A percentile compares a stretch with the other conserved stretches of the same genome.
Conservation (phyloP, 35 echinoderm and acorn worm species). For the Holothuria glaberrima region DNA sequence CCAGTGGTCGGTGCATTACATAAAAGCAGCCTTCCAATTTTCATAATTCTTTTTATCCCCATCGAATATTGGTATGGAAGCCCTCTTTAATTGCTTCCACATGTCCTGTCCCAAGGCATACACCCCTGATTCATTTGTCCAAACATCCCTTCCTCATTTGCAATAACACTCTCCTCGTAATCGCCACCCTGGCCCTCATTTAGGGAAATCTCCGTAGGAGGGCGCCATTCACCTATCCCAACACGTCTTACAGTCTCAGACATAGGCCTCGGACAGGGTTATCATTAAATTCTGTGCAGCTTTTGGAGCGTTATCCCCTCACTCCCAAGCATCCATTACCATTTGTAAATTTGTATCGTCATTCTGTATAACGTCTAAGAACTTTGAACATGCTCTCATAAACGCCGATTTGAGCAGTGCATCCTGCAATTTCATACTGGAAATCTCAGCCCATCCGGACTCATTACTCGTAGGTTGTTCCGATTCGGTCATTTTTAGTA, state of each 20-base stretch:
- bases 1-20: slow-evolving; percentile 33
- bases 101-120: no score
- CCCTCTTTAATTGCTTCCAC: slow-evolving; percentile 35
- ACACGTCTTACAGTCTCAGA: neutral
- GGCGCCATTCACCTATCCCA: no score
- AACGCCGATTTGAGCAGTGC: neutral
- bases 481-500: neutral
- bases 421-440: neutral
- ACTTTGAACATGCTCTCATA: neutral
- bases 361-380: no score
- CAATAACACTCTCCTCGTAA: no score
- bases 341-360: neutral
- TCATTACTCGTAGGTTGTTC: neutral
- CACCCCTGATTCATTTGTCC: neutral
- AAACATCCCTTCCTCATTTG: no score
- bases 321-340: neutral
- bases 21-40: slow-evolving; percentile 41
- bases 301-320: neutral
- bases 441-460: neutral
- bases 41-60: slow-evolving; percentile 1
- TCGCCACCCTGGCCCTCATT: no score
- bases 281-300: no score
- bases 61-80: slow-evolving; percentile 11
- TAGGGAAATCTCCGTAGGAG: no score
- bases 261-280: neutral